Percentiles rank a stretch among this genome's conserved stretches.
phyloP scores from a whole-genome alignment of 2,113 vertebrate species.

The Plotosus lineatus region DNA sequence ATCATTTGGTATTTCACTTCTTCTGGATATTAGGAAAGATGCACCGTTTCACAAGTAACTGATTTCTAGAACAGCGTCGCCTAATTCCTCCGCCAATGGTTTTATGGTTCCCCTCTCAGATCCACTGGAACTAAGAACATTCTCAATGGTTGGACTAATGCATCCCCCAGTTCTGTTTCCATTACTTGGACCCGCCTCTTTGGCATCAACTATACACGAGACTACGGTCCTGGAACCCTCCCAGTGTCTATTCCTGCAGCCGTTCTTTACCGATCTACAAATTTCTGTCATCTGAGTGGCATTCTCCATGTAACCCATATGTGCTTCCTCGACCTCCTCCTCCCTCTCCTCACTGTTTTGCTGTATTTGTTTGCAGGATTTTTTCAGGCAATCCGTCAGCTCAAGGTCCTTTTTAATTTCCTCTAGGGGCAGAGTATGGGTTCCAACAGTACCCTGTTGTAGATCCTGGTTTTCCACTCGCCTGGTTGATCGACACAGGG shows the following conservation, averaged over 20 bases:
- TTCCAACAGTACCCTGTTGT: constrained; percentile 50
- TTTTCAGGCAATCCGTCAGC: constrained; percentile 36
- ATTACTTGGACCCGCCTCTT: constrained; percentile 46
- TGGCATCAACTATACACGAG: constrained; percentile 39
- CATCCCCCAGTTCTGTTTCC: constrained; percentile 19
- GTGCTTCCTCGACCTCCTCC: constrained; percentile 53
- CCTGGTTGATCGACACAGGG: constrained; percentile 82
- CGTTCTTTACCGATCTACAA: constrained; percentile 70
- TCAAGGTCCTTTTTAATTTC: constrained; percentile 61
- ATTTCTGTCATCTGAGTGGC: constrained; percentile 56
- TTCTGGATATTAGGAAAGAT: not conserved
- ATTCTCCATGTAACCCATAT: constrained; percentile 36
- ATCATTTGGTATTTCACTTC: not conserved
- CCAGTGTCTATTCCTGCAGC: constrained; percentile 53
- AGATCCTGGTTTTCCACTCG: constrained; percentile 79
- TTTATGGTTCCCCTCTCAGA: constrained; percentile 31
- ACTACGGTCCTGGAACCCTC: constrained; percentile 52
- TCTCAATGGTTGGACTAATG: constrained; percentile 26
- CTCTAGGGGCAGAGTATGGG: constrained; percentile 56
- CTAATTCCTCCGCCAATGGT: constrained; percentile 50
- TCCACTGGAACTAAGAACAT: constrained; percentile 24
- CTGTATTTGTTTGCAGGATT: not conserved
- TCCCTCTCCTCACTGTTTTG: constrained; percentile 17
- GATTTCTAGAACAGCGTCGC: constrained; percentile 70
- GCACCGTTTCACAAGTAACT: constrained; percentile 76